Evolutionary conservation across 2,113 vertebrate species (phyloP), one percentile per base, ranked within the genome.

Genomic region (Petromus typicus): DNA sequence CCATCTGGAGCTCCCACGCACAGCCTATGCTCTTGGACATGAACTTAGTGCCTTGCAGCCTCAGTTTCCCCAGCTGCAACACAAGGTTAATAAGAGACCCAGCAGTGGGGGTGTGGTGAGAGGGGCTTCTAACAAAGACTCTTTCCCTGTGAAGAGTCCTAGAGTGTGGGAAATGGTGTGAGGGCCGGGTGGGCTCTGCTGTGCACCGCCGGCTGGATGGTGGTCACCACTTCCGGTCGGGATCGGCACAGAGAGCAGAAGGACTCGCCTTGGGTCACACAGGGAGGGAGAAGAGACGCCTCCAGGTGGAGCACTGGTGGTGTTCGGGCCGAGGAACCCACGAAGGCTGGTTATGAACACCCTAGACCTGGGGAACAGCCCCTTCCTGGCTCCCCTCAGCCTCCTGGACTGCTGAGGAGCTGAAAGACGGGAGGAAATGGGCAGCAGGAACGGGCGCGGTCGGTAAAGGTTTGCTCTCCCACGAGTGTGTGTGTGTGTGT

Each of bases 321-420:
- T 30, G 63, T 30, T 45, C 2, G 61, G 91, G 45, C 37, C 5
- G 5, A 37, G 11, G 32, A 37, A 23, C 73, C 51, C 40, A 37
- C 4, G 2, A 22, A 30, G 6, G 78, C 34, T 32, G 45, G 20
- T 34, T 17, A 16, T 1, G 22, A 37, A 37, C 45, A 1, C 5
- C 0, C 32, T 22, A 3, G 84, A 32, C 10, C 2, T 16, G 37
- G 4, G n/a, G n/a, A 5, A 8, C 27, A 5, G 27, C n/a, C 0
- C 25, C 32, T 76, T 22, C 34, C 59, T 30, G 32, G 57, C 48
- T 37, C 37, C 37, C 48, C 30, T 37, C 34, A 54, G 75, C 45
- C n/a, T 2, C 43, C 56, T 30, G 86, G n/a, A 32, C 54, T 32
- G 57, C 63, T 12, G 22, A 20, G 30, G 59, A 57, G 18, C 11